phyloP scores from a whole-genome alignment of 1,140 invertebrate genomes.

The Drosophila saltans region DNA sequence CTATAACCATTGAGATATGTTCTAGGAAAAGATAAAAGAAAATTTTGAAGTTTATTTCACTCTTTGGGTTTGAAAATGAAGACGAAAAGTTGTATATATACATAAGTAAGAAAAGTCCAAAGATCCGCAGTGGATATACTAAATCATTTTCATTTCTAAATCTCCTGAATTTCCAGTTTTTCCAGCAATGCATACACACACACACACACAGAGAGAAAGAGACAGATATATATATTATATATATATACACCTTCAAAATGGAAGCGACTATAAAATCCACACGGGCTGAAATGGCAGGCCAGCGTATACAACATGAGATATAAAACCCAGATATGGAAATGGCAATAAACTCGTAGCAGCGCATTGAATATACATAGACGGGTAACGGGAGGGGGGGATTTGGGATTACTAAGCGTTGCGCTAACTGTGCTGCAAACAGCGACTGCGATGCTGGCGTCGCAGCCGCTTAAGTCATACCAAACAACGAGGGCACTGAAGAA shows the following conservation, averaged over 20 bases:
- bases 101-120: not conserved
- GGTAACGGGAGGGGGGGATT: constrained; percentile 55
- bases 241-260: constrained; percentile 8
- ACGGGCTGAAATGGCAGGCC: constrained; percentile 20
- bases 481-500: constrained; percentile 44
- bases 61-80: no score
- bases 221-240: not conserved
- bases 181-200: not conserved
- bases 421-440: constrained; percentile 24
- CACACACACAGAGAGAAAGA: not conserved
- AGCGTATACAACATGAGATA: constrained; percentile 56
- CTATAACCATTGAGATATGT: no score
- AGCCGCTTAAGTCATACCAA: constrained; percentile 9
- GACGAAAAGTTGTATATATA: not conserved
- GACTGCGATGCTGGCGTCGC: constrained; percentile 21
- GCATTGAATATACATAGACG: constrained; percentile 55
- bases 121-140: not conserved
- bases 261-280: constrained; percentile 15
- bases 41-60: no score
- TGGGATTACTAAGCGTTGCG: constrained; percentile 65
- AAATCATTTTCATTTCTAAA: constrained; percentile 1
- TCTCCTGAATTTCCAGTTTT: constrained; percentile 22
- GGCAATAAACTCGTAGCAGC: constrained; percentile 73
- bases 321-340: constrained; percentile 77
- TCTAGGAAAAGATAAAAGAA: no score